Conservation (phyloP, 92 coral and sea anemone genomes). For the Zoanthus gigantus region DNA sequence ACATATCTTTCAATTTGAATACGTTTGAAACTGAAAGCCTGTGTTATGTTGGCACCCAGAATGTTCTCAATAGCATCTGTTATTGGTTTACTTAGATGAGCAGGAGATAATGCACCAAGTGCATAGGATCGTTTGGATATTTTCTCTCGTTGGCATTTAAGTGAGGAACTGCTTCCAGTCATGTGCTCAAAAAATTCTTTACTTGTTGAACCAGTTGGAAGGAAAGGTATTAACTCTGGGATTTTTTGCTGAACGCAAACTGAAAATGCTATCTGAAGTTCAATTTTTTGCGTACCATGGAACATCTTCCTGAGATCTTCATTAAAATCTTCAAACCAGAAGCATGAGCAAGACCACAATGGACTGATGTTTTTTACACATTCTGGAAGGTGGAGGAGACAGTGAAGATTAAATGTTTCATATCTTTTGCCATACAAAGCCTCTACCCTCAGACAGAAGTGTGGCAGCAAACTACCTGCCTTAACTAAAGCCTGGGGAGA, state of each 20-base stretch:
- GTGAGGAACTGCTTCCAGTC: slow-evolving; percentile 48
- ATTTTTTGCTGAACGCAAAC: slow-evolving; percentile 78
- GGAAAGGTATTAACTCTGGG: slow-evolving; percentile 62
- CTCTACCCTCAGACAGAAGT: slow-evolving; percentile 71
- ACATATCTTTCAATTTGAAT: slow-evolving; percentile 65
- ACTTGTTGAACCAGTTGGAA: slow-evolving; percentile 62
- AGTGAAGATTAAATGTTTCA: slow-evolving; percentile 71
- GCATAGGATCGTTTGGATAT: slow-evolving; percentile 57
- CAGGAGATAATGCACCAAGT: slow-evolving; percentile 70
- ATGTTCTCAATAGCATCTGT: slow-evolving; percentile 44
- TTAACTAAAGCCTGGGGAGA: slow-evolving; percentile 25
- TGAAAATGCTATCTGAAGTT: slow-evolving; percentile 71
- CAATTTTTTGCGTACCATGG: slow-evolving; percentile 73
- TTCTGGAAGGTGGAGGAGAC: slow-evolving; percentile 67
- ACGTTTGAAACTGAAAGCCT: slow-evolving; percentile 54
- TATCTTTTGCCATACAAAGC: slow-evolving; percentile 72
- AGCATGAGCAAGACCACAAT: slow-evolving; percentile 79
- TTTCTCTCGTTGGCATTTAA: slow-evolving; percentile 66
- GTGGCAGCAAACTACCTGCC: slow-evolving; percentile 59
- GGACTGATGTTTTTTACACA: slow-evolving; percentile 75
- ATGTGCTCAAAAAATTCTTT: slow-evolving; percentile 64
- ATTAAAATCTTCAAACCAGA: slow-evolving; percentile 80
- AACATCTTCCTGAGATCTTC: slow-evolving; percentile 61
- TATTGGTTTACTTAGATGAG: slow-evolving; percentile 41
- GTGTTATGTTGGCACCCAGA: slow-evolving; percentile 49